phyloP scores from a whole-genome alignment of 2,113 vertebrate species.

The Triplophysa siluroides region DNA sequence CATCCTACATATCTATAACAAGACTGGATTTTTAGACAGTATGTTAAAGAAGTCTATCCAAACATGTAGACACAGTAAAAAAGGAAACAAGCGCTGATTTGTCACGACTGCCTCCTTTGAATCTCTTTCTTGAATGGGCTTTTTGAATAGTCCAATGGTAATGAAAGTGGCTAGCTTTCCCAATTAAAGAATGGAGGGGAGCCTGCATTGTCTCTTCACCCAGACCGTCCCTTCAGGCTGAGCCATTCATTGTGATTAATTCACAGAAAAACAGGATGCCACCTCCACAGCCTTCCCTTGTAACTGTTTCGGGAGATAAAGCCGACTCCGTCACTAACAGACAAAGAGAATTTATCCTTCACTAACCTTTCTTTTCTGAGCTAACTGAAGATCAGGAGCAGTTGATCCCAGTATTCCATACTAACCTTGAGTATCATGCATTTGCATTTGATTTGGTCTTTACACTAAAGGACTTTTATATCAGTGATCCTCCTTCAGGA shows the following conservation, averaged over 20 bases:
- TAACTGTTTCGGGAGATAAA: constrained; percentile 53
- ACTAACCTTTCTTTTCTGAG: constrained; percentile 1
- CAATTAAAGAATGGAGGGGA: constrained; percentile 55
- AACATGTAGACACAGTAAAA: not conserved
- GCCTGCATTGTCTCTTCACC: constrained; percentile 48
- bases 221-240: constrained; percentile 38
- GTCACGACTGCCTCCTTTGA: constrained; percentile 28
- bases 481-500: constrained; percentile 59
- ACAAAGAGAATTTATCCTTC: constrained; percentile 6
- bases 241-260: constrained; percentile 58
- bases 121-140: constrained; percentile 42
- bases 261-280: constrained; percentile 52
- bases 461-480: constrained; percentile 56
- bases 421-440: constrained; percentile 31
- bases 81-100: constrained; percentile 51
- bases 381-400: not conserved
- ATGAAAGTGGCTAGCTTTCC: constrained; percentile 42
- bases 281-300: constrained; percentile 32
- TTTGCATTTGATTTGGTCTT: constrained; percentile 51
- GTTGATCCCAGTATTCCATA: constrained; percentile 16
- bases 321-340: constrained; percentile 14
- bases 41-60: constrained; percentile 15
- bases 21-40: constrained; percentile 37
- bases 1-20: constrained; percentile 5
- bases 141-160: constrained; percentile 49